Percentiles rank a stretch among this genome's conserved stretches.
Conservation (phyloP, 2,113 vertebrate genomes). For the Anguilla japonica region DNA sequence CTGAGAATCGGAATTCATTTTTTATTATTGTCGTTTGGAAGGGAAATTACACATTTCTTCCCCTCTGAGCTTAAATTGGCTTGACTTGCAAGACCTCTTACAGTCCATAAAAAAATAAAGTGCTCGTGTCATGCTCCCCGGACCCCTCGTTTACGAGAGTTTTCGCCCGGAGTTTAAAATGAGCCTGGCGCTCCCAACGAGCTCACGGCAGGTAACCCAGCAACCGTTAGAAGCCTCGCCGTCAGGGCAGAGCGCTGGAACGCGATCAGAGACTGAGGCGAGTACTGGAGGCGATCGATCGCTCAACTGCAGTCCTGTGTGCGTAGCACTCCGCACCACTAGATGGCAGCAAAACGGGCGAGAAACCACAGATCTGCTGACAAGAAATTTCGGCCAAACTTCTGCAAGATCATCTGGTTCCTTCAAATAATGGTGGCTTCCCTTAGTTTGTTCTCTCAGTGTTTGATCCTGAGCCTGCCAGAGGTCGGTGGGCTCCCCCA, state of each 20-base stretch:
- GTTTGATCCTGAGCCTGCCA: too few species aligned
- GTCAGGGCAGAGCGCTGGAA: not conserved
- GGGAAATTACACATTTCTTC: constrained; percentile 38
- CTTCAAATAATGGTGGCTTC: too few species aligned
- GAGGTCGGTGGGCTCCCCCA: too few species aligned
- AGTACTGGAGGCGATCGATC: too few species aligned
- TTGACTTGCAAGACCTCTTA: constrained; percentile 39
- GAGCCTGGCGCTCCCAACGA: not conserved
- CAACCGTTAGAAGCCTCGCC: not conserved
- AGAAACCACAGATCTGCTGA: too few species aligned
- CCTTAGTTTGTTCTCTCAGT: too few species aligned
- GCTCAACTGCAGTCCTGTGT: too few species aligned
- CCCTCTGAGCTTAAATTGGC: constrained; percentile 40
- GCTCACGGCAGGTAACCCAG: not conserved
- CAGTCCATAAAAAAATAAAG: constrained; percentile 36
- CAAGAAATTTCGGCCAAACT: too few species aligned
- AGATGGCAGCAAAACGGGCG: too few species aligned
- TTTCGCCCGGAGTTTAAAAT: constrained; percentile 43
- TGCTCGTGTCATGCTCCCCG: constrained; percentile 40
- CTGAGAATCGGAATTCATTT: not conserved
- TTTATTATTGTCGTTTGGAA: constrained; percentile 56
- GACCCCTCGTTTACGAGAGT: constrained; percentile 55
- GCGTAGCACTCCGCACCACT: too few species aligned
- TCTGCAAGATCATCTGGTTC: too few species aligned
- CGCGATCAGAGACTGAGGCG: too few species aligned